Percentiles rank a stretch among this genome's conserved stretches.
phyloP scores from a whole-genome alignment of 35 echinoderm and acorn worm species.

The Heliocidaris tuberculata region DNA sequence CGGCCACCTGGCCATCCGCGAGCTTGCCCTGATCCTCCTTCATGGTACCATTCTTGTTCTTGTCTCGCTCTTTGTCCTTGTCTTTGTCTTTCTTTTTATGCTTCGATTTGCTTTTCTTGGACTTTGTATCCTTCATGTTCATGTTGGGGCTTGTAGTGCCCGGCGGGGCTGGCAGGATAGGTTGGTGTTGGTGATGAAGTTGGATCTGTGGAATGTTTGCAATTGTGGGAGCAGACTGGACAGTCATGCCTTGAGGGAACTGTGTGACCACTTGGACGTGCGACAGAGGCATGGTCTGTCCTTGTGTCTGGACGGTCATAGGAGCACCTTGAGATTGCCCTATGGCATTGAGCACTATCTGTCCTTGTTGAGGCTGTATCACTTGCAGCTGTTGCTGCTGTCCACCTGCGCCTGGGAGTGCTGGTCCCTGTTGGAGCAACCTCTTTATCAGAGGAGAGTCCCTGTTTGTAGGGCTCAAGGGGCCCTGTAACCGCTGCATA shows the following conservation, averaged over 20 bases:
- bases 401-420: slow-evolving; percentile 46
- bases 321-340: slow-evolving; percentile 33
- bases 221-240: slow-evolving; percentile 19
- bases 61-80: slow-evolving; percentile 44
- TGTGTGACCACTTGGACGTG: slow-evolving; percentile 42
- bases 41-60: slow-evolving; percentile 22
- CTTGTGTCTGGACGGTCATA: slow-evolving; percentile 32
- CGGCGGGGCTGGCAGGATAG: slow-evolving; percentile 30
- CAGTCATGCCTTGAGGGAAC: not conserved
- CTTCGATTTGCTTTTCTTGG: slow-evolving; percentile 73
- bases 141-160: slow-evolving; percentile 20
- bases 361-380: slow-evolving; percentile 52
- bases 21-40: not conserved
- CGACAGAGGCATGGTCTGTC: slow-evolving; percentile 38
- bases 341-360: slow-evolving; percentile 38
- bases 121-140: slow-evolving; percentile 46
- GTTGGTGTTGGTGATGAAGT: slow-evolving; percentile 44
- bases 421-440: slow-evolving; percentile 70
- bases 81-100: slow-evolving; percentile 58
- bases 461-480: slow-evolving; percentile 39
- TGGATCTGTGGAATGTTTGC: slow-evolving; percentile 44
- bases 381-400: slow-evolving; percentile 62
- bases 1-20: not conserved
- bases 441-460: slow-evolving; percentile 94
- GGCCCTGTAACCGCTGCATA: slow-evolving; percentile 18